Base-by-base conservation (phyloP, 2,888 invertebrate species). In the Drosophila falleni region DNA sequence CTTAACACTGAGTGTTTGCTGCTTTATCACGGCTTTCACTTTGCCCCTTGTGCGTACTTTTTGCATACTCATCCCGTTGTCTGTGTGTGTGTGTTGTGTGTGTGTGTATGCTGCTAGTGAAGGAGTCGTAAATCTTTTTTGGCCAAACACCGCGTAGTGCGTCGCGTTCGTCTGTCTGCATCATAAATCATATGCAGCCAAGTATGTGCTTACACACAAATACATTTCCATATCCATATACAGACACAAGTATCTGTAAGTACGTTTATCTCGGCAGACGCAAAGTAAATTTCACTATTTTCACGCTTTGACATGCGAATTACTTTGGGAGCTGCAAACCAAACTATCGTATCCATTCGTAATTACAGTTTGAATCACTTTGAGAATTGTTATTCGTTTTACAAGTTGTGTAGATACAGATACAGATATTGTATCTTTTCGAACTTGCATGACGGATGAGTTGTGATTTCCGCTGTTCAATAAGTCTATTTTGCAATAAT, bases 181-280 rank as follows among this genome's bases (percentile, higher is more conserved):
- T 53, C 87, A 81, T 84, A 84, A 84, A 84, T 84, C 84, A 87
- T 84, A 87, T 84, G 87, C 84, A 84, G 81, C 61, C 81, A 81
- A 86, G 76, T 72, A 73, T 61, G 63, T 67, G 62, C 67, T 73
- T 63, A 63, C 55, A 51, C 33, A 47, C 13, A 19, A 5, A 39
- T 16, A 64, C 16, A 33, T n/a, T 16, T 42, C 35, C 6, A 35
- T n/a, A 15, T 42, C 35, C 6, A 35, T n/a, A 15, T 55, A 56
- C 55, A 44, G 56, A 56, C 46, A 56, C 56, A 70, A 37, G 71
- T 81, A 74, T 68, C 66, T 59, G 39, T 46, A 41, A 54, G 60
- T 56, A 41, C 41, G 50, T 42, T 42, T 50, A 54, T 51, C 44
- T 46, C 10, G 19, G 37, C 51, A 51, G 15, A 73, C 53, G 80